phyloP scores from a whole-genome alignment of 2,888 invertebrate species.

The Hypomecis atomaria region DNA sequence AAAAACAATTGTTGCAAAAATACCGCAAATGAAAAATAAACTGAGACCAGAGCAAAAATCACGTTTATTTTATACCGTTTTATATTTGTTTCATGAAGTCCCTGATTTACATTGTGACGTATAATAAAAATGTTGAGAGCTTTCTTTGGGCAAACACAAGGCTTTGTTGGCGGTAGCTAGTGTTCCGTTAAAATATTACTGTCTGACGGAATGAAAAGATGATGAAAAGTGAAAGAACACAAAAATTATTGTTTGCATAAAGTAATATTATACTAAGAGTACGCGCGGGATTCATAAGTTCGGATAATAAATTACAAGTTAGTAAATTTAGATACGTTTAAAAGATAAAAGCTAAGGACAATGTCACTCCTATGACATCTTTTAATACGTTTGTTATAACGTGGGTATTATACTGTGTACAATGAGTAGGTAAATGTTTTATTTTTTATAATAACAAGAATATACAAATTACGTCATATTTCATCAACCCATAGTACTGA shows the following conservation, averaged over 20 bases:
- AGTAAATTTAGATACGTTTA: not conserved
- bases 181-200: constrained; percentile 34
- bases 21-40: no score
- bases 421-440: no score
- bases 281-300: not conserved
- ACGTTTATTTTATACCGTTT: not conserved
- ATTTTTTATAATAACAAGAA: no score
- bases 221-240: constrained; percentile 13
- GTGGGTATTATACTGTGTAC: no score
- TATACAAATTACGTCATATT: no score
- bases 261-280: constrained; percentile 3
- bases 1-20: no score
- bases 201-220: constrained; percentile 31
- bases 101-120: constrained; percentile 24
- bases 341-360: no score
- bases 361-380: no score
- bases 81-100: not conserved
- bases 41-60: not conserved
- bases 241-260: constrained; percentile 13
- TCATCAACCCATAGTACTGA: no score
- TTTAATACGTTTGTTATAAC: no score
- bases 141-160: constrained; percentile 28
- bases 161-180: constrained; percentile 29
- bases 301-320: not conserved
- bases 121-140: constrained; percentile 32